Evolutionary conservation across 2,888 invertebrate genomes (phyloP), one percentile per base, ranked within the genome.

Genomic region (Glaucopsyche alexis): DNA sequence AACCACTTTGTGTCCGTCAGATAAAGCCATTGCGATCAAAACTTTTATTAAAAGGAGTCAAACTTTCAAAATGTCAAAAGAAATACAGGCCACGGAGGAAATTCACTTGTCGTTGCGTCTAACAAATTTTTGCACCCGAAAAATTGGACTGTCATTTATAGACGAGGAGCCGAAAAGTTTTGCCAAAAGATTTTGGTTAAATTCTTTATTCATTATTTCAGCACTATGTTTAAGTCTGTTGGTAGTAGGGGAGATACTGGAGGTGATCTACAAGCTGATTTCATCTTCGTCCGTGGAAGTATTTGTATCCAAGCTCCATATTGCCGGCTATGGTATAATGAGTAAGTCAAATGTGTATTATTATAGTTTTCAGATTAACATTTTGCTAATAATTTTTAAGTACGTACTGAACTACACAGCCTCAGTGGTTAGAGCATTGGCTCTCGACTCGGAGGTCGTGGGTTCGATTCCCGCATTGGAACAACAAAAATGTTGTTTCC

Each of bases 301-400:
- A 64, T 84, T 88, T 71, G 82, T 89, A 16, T 82, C 84, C 2
- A 83, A 86, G 73, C 79, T 90, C 75, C 89, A 90, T 74, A 85
- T 88, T 73, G 84, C 86, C 45, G 89, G 89, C 38, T 90, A 90
- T 69, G 90, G 85, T 71, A 81, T 81, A 9, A 86, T 89, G 84
- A 88, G 90, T 90, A 77, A 85, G 85, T 84, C 29, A 3, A 29
- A 29, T 29, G 2, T 3, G 1, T 55, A 16, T 55, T 9, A 8
- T 9, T 55, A 19, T 42, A 42, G 42, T 42, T 42, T 7, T 42
- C 42, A 42, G 29, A 2, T 29, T 0, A 29, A 29, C 42, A 7
- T 42, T 42, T 6, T 42, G 42, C 6, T 42, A 42, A 5, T 29
- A 29, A 29, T 4, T 29, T 29, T 29, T 29, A 29, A 42, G 8